Base-by-base conservation (phyloP, 2,888 invertebrate genomes). In the Diarsia brunnea region DNA sequence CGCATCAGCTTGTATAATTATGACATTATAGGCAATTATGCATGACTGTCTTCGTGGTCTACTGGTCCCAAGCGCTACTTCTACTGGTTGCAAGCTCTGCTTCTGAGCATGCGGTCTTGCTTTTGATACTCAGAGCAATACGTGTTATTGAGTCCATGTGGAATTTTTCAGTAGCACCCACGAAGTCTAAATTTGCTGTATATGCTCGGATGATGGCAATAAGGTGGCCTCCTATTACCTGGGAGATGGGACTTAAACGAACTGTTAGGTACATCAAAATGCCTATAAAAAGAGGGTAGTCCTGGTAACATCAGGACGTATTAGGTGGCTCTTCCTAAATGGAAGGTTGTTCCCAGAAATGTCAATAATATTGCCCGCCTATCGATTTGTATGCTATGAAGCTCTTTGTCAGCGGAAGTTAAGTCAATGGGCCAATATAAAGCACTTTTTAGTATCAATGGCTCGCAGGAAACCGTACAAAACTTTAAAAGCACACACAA, bases 1-100 rank as follows among this genome's bases (percentile, higher is more conserved):
- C 49, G 24, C 53, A 73, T 71, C 53, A 60, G 45, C 69, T 84
- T 55, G 47, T n/a, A n/a, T n/a, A 53, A 72, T 78, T 81, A 77
- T 81, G 58, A 65, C 68, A 78, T 78, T 73, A 69, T 49, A 1
- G 72, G 60, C 27, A 64, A 75, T 82, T 78, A 72, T 14, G 21
- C 21, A 21, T 58, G 55, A 0, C 7, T 27, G 27, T 10, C 58
- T 58, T 0, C 8, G 2, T 58, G 27, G 8, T 16, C 27, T 27
- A 3, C 16, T 58, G 55, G 27, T 27, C 24, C 24, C 24, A 24
- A 58, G 58, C 27, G 16, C 58, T 16, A 3, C 55, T 55, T 55
- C 24, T 16, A 3, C 16, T 58, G 55, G 27, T 27, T 16, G 55
- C 24, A 24, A 58, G 58, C 27, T 7, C 58, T 16, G 1, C 55